Conservation (phyloP, 2,113 vertebrate genomes). For the Grallaria varia region DNA sequence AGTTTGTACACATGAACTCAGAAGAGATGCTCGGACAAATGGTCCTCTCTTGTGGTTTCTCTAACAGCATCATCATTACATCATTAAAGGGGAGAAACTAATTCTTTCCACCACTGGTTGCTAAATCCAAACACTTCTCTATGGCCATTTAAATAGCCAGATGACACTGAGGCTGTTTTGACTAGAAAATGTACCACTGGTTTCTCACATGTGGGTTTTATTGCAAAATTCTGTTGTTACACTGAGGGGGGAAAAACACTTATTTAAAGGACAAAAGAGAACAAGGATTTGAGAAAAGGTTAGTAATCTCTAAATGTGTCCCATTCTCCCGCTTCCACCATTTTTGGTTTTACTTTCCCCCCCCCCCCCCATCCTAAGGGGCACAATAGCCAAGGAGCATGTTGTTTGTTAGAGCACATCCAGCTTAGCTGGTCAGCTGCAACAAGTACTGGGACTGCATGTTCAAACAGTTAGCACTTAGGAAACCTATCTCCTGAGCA, state of each 20-base stretch:
- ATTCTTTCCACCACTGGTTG: background rate
- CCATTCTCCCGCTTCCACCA: background rate
- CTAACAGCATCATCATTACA: background rate
- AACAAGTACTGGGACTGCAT: background rate
- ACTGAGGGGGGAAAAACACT: background rate
- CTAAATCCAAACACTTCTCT: background rate
- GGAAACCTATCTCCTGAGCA: background rate
- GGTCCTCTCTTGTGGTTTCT: conserved; percentile 21
- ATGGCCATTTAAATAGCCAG: background rate
- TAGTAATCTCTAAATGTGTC: background rate
- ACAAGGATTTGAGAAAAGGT: background rate
- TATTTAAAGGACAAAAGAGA: background rate
- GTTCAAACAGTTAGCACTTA: background rate
- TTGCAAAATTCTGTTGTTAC: background rate
- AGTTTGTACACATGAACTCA: background rate
- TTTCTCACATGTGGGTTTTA: conserved; percentile 24
- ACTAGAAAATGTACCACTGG: background rate
- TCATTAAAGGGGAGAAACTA: background rate
- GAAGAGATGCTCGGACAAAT: background rate
- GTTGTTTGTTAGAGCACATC: accelerated
- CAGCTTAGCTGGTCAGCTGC: background rate
- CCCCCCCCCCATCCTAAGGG: background rate
- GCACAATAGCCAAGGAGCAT: background rate
- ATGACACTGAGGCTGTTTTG: background rate
- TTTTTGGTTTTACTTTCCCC: too few relatives aligned